These are phyloP conservation scores for Sternotherus odoratus DNA, from an alignment of 2,797 vertebrate genomes.

Conservation along the genomic window DNA sequence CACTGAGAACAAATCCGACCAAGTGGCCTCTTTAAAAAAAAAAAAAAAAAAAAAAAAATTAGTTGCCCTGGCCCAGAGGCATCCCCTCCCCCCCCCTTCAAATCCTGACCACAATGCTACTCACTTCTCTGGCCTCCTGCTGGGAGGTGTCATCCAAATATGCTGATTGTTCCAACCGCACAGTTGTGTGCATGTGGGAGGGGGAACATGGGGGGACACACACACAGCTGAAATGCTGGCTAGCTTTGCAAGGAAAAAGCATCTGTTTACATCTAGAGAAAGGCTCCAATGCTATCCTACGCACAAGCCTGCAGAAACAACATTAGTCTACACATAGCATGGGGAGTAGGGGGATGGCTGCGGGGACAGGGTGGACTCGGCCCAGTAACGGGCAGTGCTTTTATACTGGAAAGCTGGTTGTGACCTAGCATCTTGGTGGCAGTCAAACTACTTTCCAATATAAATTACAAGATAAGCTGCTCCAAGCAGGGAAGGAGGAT, in stretches of 20 bases:
- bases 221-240: neutral
- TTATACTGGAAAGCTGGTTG: neutral
- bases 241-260: neutral
- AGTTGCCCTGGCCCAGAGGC: neutral
- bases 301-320: neutral
- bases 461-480: neutral
- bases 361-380: neutral
- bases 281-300: neutral
- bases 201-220: neutral
- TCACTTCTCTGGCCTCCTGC: neutral
- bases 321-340: neutral
- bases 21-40: neutral
- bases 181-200: neutral
- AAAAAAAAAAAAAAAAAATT: too few relatives aligned
- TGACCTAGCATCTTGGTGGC: neutral
- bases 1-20: neutral
- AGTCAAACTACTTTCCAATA: neutral
- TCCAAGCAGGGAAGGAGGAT: neutral
- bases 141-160: neutral
- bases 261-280: neutral
- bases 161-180: neutral
- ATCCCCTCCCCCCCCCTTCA: neutral
- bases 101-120: neutral
- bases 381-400: neutral
- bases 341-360: neutral